Percentiles rank a stretch among this genome's conserved stretches.
Evolutionary conservation across 2,888 invertebrate species (phyloP).

Genomic region (Hesperia comma): DNA sequence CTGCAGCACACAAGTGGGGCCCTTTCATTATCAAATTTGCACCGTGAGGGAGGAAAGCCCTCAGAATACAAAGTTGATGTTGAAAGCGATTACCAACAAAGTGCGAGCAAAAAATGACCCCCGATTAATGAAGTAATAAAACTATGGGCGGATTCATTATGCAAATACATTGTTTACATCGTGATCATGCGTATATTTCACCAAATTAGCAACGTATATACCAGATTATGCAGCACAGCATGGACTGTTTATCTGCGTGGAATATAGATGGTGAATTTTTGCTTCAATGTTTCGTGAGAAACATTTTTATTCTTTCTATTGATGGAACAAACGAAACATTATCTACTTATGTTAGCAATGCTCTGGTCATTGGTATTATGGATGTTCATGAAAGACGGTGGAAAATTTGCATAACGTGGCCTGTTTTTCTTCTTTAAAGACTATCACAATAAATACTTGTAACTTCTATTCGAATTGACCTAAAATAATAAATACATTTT

Average conservation of each 20-base stretch:
- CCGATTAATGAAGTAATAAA: conserved; percentile 68
- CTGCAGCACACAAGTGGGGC: conserved; percentile 80
- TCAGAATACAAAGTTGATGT: conserved; percentile 77
- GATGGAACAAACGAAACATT: too few species aligned
- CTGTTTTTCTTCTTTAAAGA: too few species aligned
- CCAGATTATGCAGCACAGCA: not conserved
- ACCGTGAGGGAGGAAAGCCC: conserved; percentile 67
- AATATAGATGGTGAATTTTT: too few species aligned
- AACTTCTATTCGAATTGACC: too few species aligned
- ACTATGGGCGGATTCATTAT: conserved; percentile 48
- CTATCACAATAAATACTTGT: too few species aligned
- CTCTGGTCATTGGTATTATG: too few species aligned
- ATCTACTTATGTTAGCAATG: too few species aligned
- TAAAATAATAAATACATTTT: not conserved
- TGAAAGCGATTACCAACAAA: conserved; percentile 68
- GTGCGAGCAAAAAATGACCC: conserved; percentile 68
- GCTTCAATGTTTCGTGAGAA: too few species aligned
- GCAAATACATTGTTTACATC: conserved; percentile 36
- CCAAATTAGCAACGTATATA: conserved; percentile 18
- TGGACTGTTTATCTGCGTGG: too few species aligned
- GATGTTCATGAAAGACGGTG: too few species aligned
- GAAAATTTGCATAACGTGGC: too few species aligned
- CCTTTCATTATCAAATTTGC: conserved; percentile 83
- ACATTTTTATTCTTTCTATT: too few species aligned
- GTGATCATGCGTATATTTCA: conserved; percentile 21